Conservation (phyloP, 2,888 invertebrate species). For the Dryocosmus kuriphilus region DNA sequence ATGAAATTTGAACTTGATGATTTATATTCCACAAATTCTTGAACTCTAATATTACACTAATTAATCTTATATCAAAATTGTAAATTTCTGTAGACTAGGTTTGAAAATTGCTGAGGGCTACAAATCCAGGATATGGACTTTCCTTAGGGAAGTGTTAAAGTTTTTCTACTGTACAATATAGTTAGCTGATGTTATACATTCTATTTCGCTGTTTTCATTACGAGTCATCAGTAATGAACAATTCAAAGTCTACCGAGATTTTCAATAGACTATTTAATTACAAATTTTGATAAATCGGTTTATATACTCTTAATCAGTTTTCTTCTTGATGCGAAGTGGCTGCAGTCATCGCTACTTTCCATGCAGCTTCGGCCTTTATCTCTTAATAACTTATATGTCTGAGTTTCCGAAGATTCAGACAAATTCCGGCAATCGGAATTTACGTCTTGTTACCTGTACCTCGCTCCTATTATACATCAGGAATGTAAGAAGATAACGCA, state of each 20-base stretch:
- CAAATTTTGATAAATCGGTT: background rate
- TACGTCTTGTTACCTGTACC: conserved; percentile 4
- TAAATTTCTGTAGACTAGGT: background rate
- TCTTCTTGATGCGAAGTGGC: conserved; percentile 18
- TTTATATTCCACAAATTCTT: background rate
- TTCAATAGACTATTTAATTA: background rate
- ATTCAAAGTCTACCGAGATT: conserved; percentile 16
- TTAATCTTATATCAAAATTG: background rate
- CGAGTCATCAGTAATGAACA: background rate
- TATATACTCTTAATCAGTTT: conserved; percentile 18
- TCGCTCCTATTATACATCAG: background rate
- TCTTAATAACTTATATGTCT: background rate
- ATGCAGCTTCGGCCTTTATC: conserved; percentile 11
- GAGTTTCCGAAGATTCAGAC: background rate
- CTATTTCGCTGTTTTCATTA: conserved; percentile 21
- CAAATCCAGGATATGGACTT: conserved; percentile 5
- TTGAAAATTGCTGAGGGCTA: background rate
- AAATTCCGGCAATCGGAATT: background rate
- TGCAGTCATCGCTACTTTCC: conserved; percentile 20
- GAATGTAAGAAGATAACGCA: conserved; percentile 17
- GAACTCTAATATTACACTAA: background rate
- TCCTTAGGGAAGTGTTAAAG: conserved; percentile 27
- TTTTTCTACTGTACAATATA: conserved; percentile 36
- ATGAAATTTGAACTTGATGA: background rate
- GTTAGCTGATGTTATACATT: conserved; percentile 36